Evolutionary conservation across 2,888 invertebrate species (phyloP), one percentile per base, ranked within the genome.

Genomic region (Bombyx huttoni): DNA sequence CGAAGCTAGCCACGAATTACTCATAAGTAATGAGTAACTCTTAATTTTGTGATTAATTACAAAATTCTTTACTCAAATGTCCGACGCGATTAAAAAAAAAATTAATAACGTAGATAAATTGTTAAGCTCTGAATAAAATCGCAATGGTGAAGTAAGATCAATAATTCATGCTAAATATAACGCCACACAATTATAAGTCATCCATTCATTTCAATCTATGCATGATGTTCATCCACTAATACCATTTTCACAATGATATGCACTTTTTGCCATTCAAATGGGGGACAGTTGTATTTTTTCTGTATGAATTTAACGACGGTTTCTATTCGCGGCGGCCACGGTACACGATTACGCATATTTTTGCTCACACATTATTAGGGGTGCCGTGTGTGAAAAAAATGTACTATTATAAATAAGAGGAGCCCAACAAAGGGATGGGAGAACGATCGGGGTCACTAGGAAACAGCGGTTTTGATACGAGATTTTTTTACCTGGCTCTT

Each of bases 391-490:
- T 85, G 86, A 84, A 86, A 88, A 87, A 88, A 88, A 81, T 80
- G 68, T 82, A 81, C 82, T 83, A 86, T 87, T 87, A 86, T 87
- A 86, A 88, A 88, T 85, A 86, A 85, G 77, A 83, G 83, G 70
- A 78, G 67, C 70, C 63, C 65, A 76, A 88, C 87, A 88, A 88
- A 82, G 79, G 85, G 85, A 87, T 86, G 85, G 76, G 75, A 83
- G 85, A 86, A 74, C 78, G 86, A 88, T 88, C 87, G 85, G 88
- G 88, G 88, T 88, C 88, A 88, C 86, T 87, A 87, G 86, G 83
- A 88, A 88, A 87, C 83, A 81, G 84, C 81, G 85, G 87, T 88
- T 86, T 86, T 87, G 81, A 85, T 87, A 82, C 81, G 84, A 79
- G 78, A 68, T 79, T 88, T 87, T 87, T 87, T 87, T 88, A 84